Evolutionary conservation across 2,888 invertebrate genomes (phyloP).

Genomic region (Trissonchulus latispiculum): DNA sequence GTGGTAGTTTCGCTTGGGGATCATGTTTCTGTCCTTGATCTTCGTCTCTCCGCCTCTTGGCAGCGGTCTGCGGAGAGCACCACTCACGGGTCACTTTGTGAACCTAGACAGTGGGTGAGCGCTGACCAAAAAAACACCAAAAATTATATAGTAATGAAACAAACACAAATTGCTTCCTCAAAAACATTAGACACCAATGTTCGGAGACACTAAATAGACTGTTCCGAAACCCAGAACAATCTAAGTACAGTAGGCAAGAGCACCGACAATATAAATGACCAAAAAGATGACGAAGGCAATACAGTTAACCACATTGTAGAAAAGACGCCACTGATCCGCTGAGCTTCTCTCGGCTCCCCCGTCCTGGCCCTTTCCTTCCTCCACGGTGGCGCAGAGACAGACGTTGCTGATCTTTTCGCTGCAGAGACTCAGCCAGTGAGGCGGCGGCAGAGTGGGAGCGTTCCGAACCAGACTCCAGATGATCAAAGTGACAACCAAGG

Average conservation of each 20-base stretch:
- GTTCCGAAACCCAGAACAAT: no score
- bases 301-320: slow-evolving; percentile 8
- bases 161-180: no score
- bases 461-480: slow-evolving; percentile 3
- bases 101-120: no score
- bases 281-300: slow-evolving; percentile 11
- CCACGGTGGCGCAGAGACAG: not conserved
- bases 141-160: no score
- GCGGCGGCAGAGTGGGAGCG: slow-evolving; percentile 3
- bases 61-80: no score
- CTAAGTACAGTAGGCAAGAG: not conserved
- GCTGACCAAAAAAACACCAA: no score
- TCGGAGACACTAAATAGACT: no score
- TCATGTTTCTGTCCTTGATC: no score
- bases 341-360: not conserved
- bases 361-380: not conserved
- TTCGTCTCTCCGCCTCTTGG: no score
- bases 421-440: not conserved
- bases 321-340: not conserved
- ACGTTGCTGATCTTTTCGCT: not conserved
- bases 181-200: no score
- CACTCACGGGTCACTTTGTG: no score
- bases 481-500: not conserved
- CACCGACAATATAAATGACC: slow-evolving; percentile 3
- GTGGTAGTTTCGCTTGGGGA: no score